Base-by-base conservation (phyloP, 2,797 vertebrate genomes). In the Hydrophis major region DNA sequence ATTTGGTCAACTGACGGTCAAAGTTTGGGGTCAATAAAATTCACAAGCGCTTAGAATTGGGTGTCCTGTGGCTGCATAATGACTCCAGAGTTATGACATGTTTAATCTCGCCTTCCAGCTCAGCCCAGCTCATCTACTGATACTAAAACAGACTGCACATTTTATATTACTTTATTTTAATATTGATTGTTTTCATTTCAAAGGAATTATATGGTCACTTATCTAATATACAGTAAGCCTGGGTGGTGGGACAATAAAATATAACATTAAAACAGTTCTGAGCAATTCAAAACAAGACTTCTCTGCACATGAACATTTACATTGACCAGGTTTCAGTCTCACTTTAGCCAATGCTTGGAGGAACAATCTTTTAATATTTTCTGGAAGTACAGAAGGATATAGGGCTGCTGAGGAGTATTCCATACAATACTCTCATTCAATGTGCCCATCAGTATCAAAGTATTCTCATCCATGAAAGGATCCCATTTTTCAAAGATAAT, bases 401-500 rank as follows among this genome's bases (percentile, higher is more conserved):
- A 7, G 18, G 32, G 16, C 69, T 42, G 69, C 6, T 20, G 69
- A 32, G 18, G 32, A 37, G 18, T 78, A 78, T 78, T 78, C 32
- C 69, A 90, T 37, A 93, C 92, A 83, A 94, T 96, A 87, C n/a
- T 4, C 2, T 87, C 95, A 94, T 88, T 47, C 6, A 61, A 6
- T 74, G 11, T 1, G 7, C 32, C 59, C 0, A 7, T 60, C 86
- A 69, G n/a, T 6, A 0, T 86, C 14, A 86, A 63, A 18, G 53
- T 37, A 92, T 94, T 94, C 32, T 90, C 91, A 94, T 92, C 32
- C 32, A 4, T 91, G 78, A 32, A 94, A 93, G 20, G 47, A 25
- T 92, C 56, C 22, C 93, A 66, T 96, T 89, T 93, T 96, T 95
- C 69, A 93, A 91, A 96, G 93, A 93, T 57, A 50, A 95, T 97